Evolutionary conservation across 2,113 vertebrate genomes (phyloP), one percentile per base, ranked within the genome.

Genomic region (Dryoscopus gambensis): DNA sequence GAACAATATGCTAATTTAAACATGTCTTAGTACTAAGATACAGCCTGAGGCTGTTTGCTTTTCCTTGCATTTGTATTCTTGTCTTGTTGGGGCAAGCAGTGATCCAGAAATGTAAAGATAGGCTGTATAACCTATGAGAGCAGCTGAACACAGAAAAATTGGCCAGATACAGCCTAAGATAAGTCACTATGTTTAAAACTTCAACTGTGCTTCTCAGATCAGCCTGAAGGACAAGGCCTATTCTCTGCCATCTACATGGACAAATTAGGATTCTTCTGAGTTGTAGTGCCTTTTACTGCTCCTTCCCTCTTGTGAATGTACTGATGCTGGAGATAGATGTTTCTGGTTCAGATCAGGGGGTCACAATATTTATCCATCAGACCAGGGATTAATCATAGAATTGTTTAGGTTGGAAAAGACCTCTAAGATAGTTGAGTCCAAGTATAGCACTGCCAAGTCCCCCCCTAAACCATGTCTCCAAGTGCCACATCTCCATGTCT

Each of bases 71-170:
- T 91, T 90, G 59, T 95, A 57, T 93, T 95, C 76, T 63, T 88
- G 33, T 93, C 87, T 87, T 91, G 56, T 57, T 93, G 70, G 47
- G 67, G 70, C 68, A 93, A 82, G 93, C 57, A 30, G 40, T 68
- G 82, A 95, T 96, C 42, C 79, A 68, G 85, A 93, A 96, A 83
- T 3, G 7, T 83, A 84, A 91, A 73, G 37, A 80, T 46, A 76
- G 65, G 42, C 83, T 80, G 71, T 69, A 19, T 73, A 94, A 90
- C 87, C 86, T 93, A 50, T 60, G 50, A 78, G 53, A 91, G 68
- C 80, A 91, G 53, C 53, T 96, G 84, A 96, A 92, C 80, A 62
- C 56, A 83, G 87, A 91, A 62, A 49, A 94, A 62, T 84, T 53
- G 39, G 74, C 76, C 79, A 57, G 55, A 33, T 28, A 49, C 12